Base-by-base conservation (phyloP, 2,888 invertebrate genomes). In the Lithophane leautieri region DNA sequence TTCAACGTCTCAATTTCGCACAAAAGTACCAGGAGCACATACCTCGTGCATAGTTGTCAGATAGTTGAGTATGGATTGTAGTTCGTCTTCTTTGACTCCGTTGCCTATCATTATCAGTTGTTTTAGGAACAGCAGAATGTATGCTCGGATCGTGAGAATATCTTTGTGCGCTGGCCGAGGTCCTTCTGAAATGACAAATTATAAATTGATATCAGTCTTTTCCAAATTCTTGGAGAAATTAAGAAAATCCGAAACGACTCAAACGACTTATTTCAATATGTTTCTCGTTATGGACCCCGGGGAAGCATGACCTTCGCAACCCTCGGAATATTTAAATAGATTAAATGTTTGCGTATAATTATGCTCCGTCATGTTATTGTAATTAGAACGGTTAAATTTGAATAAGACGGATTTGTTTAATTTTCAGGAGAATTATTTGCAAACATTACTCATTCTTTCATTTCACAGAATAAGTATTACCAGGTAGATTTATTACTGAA, bases 1-100 rank as follows among this genome's bases (percentile, higher is more conserved):
- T 34, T n/a, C 3, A 42, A 63, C 44, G 28, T 62, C 11, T 67
- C 52, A 40, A 40, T 63, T 62, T 73, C 25, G 40, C 54, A 42
- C 58, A 63, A 54, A 81, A 61, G 78, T 81, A 88, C 88, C 78
- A 91, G 88, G 88, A 50, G 2, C 76, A 85, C 94, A 93, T 96
- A 98, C 99, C 97, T 99, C 99, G 93, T 99, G 98, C 97, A 99
- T 99, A 79, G 99, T 99, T 50, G 99, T 99, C 88, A 99, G 97
- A 94, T 99, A 99, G 97, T 99, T 99, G 79, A 99, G 97, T 92
- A 99, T 98, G 89, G 99, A 99, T 95, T 99, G 99, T 73, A 99
- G 97, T 94, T 99, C 99, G 95, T 99, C 99, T 92, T 99, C 99
- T 94, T 99, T 99, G 61, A 99, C 99, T 50, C 99, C 99, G 93